phyloP scores from a whole-genome alignment of 2,888 invertebrate genomes.

The Oegoconia quadripuncta region DNA sequence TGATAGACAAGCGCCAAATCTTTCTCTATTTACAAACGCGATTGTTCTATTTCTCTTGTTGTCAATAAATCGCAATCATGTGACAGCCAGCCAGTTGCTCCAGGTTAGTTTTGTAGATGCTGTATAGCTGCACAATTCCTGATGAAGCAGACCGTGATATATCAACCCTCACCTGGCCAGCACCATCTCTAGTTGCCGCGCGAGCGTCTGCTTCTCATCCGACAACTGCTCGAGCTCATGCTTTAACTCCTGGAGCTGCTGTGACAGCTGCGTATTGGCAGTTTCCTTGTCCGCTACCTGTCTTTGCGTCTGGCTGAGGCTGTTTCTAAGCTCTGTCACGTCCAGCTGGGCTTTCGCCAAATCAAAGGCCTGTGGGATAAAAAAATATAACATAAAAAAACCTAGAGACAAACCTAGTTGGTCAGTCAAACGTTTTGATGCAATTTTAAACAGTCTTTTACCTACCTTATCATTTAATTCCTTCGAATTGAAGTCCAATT shows the following conservation, averaged over 20 bases:
- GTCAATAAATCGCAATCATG: too few species aligned
- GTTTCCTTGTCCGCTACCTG: slow-evolving; percentile 45
- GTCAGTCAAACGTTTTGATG: too few species aligned
- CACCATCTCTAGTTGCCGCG: slow-evolving; percentile 40
- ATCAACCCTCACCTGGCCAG: slow-evolving; percentile 36
- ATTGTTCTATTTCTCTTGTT: too few species aligned
- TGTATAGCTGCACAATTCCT: too few species aligned
- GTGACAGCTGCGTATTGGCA: slow-evolving; percentile 43
- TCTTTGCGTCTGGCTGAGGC: slow-evolving; percentile 74
- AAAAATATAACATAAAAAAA: slow-evolving; percentile 2
- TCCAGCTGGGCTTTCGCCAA: slow-evolving; percentile 71
- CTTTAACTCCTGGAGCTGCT: slow-evolving; percentile 36
- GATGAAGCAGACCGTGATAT: background rate
- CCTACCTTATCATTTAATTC: slow-evolving; percentile 71
- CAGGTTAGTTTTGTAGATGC: too few species aligned
- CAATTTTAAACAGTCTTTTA: too few species aligned
- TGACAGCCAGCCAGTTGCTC: too few species aligned
- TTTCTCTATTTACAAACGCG: too few species aligned
- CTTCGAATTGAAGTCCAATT: slow-evolving; percentile 68
- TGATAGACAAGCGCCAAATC: too few species aligned
- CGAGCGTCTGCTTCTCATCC: slow-evolving; percentile 39
- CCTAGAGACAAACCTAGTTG: too few species aligned
- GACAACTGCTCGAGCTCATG: slow-evolving; percentile 32
- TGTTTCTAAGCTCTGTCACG: slow-evolving; percentile 59
- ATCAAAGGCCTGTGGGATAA: slow-evolving; percentile 60